Conservation (phyloP, 2,888 invertebrate genomes). For the Drosophila anceps region DNA sequence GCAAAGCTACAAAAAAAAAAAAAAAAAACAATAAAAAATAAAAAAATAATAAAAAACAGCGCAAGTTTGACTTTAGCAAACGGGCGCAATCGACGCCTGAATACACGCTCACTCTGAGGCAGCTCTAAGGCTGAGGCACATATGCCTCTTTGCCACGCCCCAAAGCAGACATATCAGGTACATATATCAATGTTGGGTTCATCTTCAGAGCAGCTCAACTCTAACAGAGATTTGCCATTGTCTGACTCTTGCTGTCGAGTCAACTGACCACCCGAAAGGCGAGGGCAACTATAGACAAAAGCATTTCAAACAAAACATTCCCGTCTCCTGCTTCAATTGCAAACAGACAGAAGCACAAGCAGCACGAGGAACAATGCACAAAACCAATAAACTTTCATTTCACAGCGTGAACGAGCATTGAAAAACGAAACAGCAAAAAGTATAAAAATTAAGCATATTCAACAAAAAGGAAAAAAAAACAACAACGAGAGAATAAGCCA, state of each 20-base stretch:
- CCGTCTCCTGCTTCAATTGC: not conserved
- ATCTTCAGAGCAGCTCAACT: too few relatives aligned
- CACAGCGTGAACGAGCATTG: not conserved
- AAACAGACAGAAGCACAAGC: too few relatives aligned
- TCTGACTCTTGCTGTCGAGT: too few relatives aligned
- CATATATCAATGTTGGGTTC: too few relatives aligned
- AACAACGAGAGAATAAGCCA: not conserved
- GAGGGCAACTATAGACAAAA: not conserved
- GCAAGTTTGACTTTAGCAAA: not conserved
- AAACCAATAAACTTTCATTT: not conserved
- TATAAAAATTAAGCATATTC: slow-evolving; percentile 1
- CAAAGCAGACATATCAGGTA: too few relatives aligned
- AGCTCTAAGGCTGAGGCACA: not conserved
- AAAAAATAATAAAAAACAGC: too few relatives aligned
- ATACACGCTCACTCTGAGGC: not conserved
- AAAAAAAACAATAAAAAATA: too few relatives aligned
- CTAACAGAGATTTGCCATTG: too few relatives aligned
- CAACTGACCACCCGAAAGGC: not conserved
- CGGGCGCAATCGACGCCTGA: not conserved
- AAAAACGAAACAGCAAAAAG: not conserved
- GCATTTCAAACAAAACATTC: too few relatives aligned
- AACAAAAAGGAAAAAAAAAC: not conserved
- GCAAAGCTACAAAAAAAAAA: slow-evolving; percentile 22
- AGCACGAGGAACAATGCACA: not conserved
- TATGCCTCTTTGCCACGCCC: too few relatives aligned